A percentile compares a stretch with the other conserved stretches of the same genome.
phyloP scores from a whole-genome alignment of 2,797 vertebrate species.

The Enteromius trimaculatus region DNA sequence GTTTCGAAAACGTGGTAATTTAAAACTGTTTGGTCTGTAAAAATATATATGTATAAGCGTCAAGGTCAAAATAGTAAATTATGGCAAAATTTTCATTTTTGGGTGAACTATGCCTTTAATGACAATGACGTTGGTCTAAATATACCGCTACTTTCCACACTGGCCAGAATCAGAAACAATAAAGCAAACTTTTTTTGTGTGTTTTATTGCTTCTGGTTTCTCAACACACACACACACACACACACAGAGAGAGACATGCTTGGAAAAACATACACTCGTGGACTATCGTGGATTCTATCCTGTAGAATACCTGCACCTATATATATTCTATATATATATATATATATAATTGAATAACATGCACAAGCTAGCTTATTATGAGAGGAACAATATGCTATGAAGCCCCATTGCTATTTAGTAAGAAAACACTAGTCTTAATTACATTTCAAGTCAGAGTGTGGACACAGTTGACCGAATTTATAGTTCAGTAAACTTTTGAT shows the following conservation, averaged over 20 bases:
- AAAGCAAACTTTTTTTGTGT: slow-evolving; percentile 30
- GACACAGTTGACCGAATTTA: background rate
- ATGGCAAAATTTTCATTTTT: background rate
- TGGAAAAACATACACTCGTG: slow-evolving; percentile 1
- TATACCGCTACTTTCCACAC: slow-evolving; percentile 15
- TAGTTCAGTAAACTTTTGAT: background rate
- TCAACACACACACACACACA: slow-evolving; percentile 5
- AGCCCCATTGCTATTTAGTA: background rate
- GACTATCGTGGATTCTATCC: background rate
- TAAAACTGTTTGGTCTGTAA: background rate
- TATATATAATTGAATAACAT: background rate
- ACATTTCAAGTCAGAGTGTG: background rate
- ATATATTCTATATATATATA: no score
- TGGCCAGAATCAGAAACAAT: slow-evolving; percentile 30
- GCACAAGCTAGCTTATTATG: background rate
- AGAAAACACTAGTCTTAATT: background rate
- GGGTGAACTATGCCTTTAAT: background rate
- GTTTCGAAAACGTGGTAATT: background rate
- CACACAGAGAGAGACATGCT: background rate
- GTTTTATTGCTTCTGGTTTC: slow-evolving; percentile 47
- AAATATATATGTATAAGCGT: background rate
- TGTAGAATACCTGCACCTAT: background rate
- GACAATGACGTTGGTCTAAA: slow-evolving; percentile 13
- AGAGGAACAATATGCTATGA: background rate
- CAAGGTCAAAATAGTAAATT: background rate